Evolutionary conservation across 2,797 vertebrate species (phyloP).

Genomic region (Eupleurogrammus muticus): DNA sequence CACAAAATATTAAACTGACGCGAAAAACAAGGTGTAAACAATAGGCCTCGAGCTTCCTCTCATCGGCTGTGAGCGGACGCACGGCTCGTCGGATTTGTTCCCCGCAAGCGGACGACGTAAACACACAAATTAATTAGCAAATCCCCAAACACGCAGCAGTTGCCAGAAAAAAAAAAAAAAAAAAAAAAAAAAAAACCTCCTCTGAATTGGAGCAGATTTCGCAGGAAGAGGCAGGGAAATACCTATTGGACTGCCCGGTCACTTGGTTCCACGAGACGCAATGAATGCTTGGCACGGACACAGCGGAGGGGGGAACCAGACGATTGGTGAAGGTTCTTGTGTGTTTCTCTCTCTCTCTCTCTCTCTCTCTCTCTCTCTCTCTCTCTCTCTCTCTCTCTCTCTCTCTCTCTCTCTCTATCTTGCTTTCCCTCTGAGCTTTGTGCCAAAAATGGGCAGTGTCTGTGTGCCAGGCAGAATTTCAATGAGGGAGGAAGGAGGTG

Average conservation of each 20-base stretch:
- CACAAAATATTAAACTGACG: slow-evolving; percentile 11
- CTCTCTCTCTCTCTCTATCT: slow-evolving; percentile 42
- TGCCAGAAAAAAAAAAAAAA: slow-evolving; percentile 73
- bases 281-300: slow-evolving; percentile 81
- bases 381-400: slow-evolving; percentile 47
- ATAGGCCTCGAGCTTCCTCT: slow-evolving; percentile 56
- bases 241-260: slow-evolving; percentile 76
- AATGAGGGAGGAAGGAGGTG: slow-evolving; percentile 83
- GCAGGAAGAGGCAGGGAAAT: slow-evolving; percentile 77
- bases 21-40: slow-evolving; percentile 54
- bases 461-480: slow-evolving; percentile 86
- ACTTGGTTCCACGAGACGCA: slow-evolving; percentile 74
- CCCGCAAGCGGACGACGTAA: slow-evolving; percentile 62
- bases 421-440: slow-evolving; percentile 71
- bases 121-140: slow-evolving; percentile 75
- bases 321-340: slow-evolving; percentile 77
- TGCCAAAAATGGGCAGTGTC: slow-evolving; percentile 86
- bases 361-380: too few relatives aligned
- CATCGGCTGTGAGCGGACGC: slow-evolving; percentile 40
- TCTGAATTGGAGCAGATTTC: slow-evolving; percentile 63
- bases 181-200: too few relatives aligned
- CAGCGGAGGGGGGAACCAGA: slow-evolving; percentile 75
- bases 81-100: slow-evolving; percentile 55
- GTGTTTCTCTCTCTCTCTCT: slow-evolving; percentile 61
- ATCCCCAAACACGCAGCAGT: slow-evolving; percentile 56